Base-by-base conservation (phyloP, 2,797 vertebrate genomes). In the Mus minutoides region DNA sequence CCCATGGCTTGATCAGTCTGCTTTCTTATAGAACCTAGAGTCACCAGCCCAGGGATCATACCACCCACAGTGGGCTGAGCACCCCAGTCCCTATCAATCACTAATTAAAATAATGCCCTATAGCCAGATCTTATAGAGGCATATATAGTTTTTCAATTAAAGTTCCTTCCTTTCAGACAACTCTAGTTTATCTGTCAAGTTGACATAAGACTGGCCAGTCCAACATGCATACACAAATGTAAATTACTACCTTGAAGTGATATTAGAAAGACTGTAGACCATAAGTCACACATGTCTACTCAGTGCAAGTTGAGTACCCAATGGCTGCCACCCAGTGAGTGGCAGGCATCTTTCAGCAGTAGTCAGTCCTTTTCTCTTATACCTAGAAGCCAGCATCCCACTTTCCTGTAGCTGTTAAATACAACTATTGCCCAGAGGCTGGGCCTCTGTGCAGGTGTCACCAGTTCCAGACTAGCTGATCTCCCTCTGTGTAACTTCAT, bases 401-500 rank as follows among this genome's bases (percentile, higher is more conserved):
- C 60, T 16, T 19, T 29, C 12, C n/a, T 24, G 49, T 34, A 40
- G 76, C 82, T 40, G 43, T 40, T 21, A 40, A 6, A 82, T 34
- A 5, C 40, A 78, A 11, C 24, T 56, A 10, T 34, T 54, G 7
- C 17, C n/a, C 34, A 7, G 37, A 77, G 34, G 16, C 3, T 12
- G 43, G 22, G 12, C 40, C 75, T 49, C 3, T 60, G 6, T 56
- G 17, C 6, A 49, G 16, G 0, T 0, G 2, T 73, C 4, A 12
- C 29, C 29, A 34, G 26, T 46, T 19, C 6, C 29, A 19, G 17
- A n/a, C 76, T 43, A 64, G 24, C 9, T 5, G 12, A 67, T 88
- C 21, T 78, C 22, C 2, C 12, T 91, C 31, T 89, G 29, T 6
- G 5, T 14, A 17, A 16, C 34, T n/a, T 93, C 82, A 77, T 64